phyloP scores from a whole-genome alignment of 2,888 invertebrate species.

The Lasioglossum leucozonium region DNA sequence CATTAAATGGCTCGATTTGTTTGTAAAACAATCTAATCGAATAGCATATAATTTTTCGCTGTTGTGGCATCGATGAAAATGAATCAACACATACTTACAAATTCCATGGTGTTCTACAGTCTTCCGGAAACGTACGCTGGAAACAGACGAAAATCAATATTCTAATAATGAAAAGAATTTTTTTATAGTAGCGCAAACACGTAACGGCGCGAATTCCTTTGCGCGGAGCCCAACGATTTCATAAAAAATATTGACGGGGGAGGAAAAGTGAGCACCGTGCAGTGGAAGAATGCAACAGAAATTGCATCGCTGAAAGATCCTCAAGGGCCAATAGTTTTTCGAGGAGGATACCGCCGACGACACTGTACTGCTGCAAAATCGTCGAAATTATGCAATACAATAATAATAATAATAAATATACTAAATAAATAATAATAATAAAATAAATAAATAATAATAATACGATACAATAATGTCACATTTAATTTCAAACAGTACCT shows the following conservation, averaged over 20 bases:
- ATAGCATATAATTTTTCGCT: too few species aligned
- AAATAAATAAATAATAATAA: too few species aligned
- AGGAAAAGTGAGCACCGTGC: neutral
- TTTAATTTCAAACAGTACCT: too few species aligned
- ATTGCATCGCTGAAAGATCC: neutral
- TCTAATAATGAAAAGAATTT: constrained; percentile 4
- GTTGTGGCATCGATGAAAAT: neutral
- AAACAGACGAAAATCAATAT: neutral
- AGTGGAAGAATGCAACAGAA: neutral
- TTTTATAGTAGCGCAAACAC: neutral
- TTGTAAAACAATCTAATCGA: too few species aligned
- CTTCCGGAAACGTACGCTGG: neutral
- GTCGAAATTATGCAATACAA: too few species aligned
- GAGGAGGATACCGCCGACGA: neutral
- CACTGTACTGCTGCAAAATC: too few species aligned
- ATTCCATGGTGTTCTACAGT: neutral
- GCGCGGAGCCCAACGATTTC: neutral
- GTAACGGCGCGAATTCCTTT: neutral
- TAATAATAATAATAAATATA: too few species aligned
- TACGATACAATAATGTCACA: too few species aligned
- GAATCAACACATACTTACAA: neutral
- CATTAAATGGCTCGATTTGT: too few species aligned
- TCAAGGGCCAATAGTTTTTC: neutral
- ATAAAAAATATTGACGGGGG: neutral
- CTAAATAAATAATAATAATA: too few species aligned